Percentiles rank a stretch among this genome's conserved stretches.
These are phyloP conservation scores for Drosophila ficusphila DNA, from an alignment of 1,140 invertebrate species.

Conservation along the genomic window DNA sequence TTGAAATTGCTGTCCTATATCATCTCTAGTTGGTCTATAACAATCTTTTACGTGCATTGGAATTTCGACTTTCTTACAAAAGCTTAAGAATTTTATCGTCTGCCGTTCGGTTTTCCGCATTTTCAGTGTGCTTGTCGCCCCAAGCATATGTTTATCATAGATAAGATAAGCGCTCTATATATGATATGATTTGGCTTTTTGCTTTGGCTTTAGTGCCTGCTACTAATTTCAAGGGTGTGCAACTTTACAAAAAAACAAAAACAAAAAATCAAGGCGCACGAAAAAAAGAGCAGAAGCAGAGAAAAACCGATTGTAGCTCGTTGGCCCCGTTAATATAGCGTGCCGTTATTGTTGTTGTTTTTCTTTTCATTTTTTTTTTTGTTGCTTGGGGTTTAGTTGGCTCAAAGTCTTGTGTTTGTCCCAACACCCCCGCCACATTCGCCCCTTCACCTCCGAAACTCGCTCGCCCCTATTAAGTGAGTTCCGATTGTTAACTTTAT, in stretches of 20 bases:
- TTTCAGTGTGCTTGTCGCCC: constrained; percentile 7
- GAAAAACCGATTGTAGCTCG: constrained; percentile 35
- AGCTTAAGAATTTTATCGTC: constrained; percentile 41
- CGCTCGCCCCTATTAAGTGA: constrained; percentile 35
- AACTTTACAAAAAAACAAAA: constrained; percentile 6
- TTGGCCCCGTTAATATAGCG: constrained; percentile 49
- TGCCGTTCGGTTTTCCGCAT: constrained; percentile 24
- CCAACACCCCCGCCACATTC: constrained; percentile 6
- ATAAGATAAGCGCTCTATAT: constrained; percentile 41
- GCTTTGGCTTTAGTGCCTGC: constrained; percentile 19
- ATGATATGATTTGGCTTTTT: constrained; percentile 37
- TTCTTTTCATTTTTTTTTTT: not conserved
- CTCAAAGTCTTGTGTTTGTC: constrained; percentile 28
- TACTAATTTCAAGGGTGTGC: constrained; percentile 47
- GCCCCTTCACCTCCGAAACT: constrained; percentile 7
- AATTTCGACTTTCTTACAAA: constrained; percentile 15
- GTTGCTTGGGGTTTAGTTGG: constrained; percentile 27
- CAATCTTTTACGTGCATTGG: not conserved
- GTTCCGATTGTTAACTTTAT: constrained; percentile 53
- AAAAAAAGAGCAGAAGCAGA: constrained; percentile 10
- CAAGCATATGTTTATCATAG: constrained; percentile 49
- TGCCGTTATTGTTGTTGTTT: constrained; percentile 19
- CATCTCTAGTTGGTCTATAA: not conserved
- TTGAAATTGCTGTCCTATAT: not conserved
- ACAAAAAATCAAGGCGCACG: not conserved